A percentile compares a stretch with the other conserved stretches of the same genome.
phyloP scores from a whole-genome alignment of 2,113 vertebrate genomes.

The Sinosuthora webbiana region DNA sequence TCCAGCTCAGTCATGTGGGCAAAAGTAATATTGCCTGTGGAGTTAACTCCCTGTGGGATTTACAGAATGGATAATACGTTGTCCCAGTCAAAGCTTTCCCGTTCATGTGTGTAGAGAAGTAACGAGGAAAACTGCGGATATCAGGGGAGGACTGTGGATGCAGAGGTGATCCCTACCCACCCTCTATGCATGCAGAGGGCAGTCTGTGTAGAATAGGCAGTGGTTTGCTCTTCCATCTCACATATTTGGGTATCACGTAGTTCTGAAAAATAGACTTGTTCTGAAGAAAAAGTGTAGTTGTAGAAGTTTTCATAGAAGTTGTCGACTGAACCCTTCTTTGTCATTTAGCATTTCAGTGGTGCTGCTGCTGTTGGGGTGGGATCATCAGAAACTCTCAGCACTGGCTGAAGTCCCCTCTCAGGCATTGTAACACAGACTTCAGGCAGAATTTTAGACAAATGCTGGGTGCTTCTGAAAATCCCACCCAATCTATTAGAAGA shows the following conservation, averaged over 20 bases:
- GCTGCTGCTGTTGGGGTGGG: constrained; percentile 32
- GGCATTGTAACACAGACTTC: constrained; percentile 23
- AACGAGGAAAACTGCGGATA: background rate
- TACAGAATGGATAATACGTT: background rate
- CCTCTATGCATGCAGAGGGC: constrained; percentile 51
- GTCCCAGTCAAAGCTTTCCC: background rate
- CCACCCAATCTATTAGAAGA: background rate
- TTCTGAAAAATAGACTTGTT: background rate
- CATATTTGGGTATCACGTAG: background rate
- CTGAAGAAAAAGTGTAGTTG: constrained; percentile 29
- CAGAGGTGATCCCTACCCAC: background rate
- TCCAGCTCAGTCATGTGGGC: background rate
- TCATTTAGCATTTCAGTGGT: constrained; percentile 50
- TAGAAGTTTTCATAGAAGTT: background rate
- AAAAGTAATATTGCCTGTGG: background rate
- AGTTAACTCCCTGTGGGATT: background rate
- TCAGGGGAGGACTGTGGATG: background rate
- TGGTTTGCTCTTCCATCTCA: background rate
- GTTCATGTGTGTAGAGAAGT: background rate
- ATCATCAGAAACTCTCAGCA: background rate
- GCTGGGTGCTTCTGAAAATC: constrained; percentile 22
- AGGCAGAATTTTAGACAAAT: background rate
- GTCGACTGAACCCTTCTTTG: constrained; percentile 4
- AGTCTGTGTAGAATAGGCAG: constrained; percentile 7
- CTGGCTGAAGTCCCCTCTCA: constrained; percentile 32